Conservation (phyloP, 2,113 vertebrate species). For the Labeo catla region DNA sequence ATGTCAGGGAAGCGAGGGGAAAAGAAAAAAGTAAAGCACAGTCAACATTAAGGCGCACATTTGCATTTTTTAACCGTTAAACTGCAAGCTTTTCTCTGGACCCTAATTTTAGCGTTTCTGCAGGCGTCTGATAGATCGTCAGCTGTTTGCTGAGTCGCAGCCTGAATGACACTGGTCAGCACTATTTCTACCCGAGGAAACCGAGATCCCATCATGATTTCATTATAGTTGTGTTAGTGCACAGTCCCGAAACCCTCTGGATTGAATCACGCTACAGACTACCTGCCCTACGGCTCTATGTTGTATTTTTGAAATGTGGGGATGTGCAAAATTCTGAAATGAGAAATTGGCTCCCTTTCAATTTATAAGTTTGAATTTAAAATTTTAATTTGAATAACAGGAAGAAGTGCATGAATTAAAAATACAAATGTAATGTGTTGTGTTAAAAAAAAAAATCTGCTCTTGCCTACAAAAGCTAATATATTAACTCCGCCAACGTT, state of each 20-base stretch:
- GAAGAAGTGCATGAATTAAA: background rate
- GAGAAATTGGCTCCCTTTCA: background rate
- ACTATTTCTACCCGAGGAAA: slow-evolving; percentile 39
- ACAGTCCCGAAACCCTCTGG: background rate
- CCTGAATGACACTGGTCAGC: slow-evolving; percentile 34
- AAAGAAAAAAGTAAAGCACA: slow-evolving; percentile 43
- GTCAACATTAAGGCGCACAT: slow-evolving; percentile 38
- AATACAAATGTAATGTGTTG: background rate
- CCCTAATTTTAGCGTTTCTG: slow-evolving; percentile 25
- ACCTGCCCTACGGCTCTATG: background rate
- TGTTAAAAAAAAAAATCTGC: background rate
- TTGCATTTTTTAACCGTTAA: slow-evolving; percentile 50
- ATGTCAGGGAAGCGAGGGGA: slow-evolving; percentile 37
- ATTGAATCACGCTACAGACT: slow-evolving; percentile 26
- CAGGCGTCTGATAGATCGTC: slow-evolving; percentile 24
- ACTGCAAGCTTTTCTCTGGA: background rate
- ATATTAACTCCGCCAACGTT: background rate
- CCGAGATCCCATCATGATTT: slow-evolving; percentile 26
- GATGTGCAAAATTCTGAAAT: background rate
- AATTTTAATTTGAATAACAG: background rate
- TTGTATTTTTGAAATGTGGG: background rate
- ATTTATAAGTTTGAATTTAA: background rate
- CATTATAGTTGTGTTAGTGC: slow-evolving; percentile 45
- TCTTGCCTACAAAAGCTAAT: background rate
- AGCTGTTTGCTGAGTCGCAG: slow-evolving; percentile 38